Evolutionary conservation across 2,888 invertebrate species (phyloP).

Genomic region (Mesoligia furuncula): DNA sequence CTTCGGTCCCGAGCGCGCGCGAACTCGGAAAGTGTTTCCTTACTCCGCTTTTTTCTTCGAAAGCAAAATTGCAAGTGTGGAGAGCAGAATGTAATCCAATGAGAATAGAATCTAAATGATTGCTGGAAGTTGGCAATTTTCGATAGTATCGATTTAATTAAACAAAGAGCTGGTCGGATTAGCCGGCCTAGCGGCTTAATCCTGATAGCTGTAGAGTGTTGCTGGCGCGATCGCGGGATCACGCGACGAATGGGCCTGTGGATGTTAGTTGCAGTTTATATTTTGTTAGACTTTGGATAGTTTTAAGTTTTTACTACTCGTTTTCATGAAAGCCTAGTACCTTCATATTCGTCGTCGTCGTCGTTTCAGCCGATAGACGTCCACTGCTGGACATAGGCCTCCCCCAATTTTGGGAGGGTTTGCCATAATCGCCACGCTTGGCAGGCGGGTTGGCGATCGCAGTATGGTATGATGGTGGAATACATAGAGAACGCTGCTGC

Average conservation of each 20-base stretch:
- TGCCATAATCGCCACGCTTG: too few species aligned
- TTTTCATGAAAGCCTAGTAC: background rate
- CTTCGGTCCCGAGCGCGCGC: slow-evolving; percentile 73
- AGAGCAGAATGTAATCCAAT: slow-evolving; percentile 76
- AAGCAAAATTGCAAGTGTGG: slow-evolving; percentile 77
- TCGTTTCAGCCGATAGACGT: too few species aligned
- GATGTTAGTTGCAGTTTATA: slow-evolving; percentile 36
- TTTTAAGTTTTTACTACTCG: slow-evolving; percentile 4
- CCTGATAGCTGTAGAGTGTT: slow-evolving; percentile 46
- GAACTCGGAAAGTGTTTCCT: slow-evolving; percentile 60
- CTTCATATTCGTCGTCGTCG: too few species aligned
- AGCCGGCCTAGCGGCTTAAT: slow-evolving; percentile 52
- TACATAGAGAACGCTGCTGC: too few species aligned
- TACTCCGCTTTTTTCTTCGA: slow-evolving; percentile 68
- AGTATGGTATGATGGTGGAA: too few species aligned
- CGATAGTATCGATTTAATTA: slow-evolving; percentile 77
- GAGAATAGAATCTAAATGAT: slow-evolving; percentile 75
- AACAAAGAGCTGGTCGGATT: slow-evolving; percentile 68
- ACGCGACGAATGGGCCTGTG: slow-evolving; percentile 31
- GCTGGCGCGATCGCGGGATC: slow-evolving; percentile 36
- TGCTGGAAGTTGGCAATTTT: slow-evolving; percentile 66
- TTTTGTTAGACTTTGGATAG: slow-evolving; percentile 24
- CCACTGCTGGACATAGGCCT: too few species aligned
- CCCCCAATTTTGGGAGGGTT: too few species aligned
- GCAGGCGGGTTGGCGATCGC: too few species aligned